Base-by-base conservation (phyloP, 2,797 vertebrate genomes). In the Harpagifer antarcticus region DNA sequence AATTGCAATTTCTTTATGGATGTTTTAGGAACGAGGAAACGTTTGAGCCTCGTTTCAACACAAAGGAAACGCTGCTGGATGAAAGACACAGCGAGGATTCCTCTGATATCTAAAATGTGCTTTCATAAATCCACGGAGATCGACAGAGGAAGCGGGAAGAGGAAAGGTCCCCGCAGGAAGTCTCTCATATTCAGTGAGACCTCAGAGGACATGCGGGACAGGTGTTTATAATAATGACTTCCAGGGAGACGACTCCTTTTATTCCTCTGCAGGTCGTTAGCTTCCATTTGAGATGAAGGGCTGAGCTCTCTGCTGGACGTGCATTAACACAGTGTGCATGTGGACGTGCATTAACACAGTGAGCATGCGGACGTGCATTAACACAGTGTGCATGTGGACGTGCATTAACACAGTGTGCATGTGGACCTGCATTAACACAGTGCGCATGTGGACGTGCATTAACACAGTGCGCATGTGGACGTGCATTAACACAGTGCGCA, bases 191-290 rank as follows among this genome's bases (percentile, higher is more conserved):
- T 4, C 27, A 76, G 68, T 83, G 52, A 77, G 55, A 68, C 83
- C 84, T 87, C 83, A 37, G 60, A 86, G 78, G 89, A 88, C 71
- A 49, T 57, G 19, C 37, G 64, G 66, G 71, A 59, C 90, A 90
- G 83, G 91, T 92, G 87, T 89, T 88, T 84, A 91, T 88, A 88
- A 88, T 15, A 67, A 72, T 79, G 67, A 76, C 62, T 90, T 87
- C 73, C 63, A 62, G 54, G 63, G 55, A 76, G 79, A 79, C 45
- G n/a, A 70, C 58, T 81, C 50, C 65, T 43, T 79, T 69, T 61
- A 73, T 74, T 71, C 81, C 48, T 31, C 37, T 49, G 67, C 17
- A 56, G 70, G 74, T 82, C 65, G 77, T 14, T 82, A 49, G 66
- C n/a, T 74, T 84, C 82, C 9, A 69, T 86, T 77, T 48, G 68